phyloP scores from a whole-genome alignment of 1,140 invertebrate species.

The Cepaea nemoralis region DNA sequence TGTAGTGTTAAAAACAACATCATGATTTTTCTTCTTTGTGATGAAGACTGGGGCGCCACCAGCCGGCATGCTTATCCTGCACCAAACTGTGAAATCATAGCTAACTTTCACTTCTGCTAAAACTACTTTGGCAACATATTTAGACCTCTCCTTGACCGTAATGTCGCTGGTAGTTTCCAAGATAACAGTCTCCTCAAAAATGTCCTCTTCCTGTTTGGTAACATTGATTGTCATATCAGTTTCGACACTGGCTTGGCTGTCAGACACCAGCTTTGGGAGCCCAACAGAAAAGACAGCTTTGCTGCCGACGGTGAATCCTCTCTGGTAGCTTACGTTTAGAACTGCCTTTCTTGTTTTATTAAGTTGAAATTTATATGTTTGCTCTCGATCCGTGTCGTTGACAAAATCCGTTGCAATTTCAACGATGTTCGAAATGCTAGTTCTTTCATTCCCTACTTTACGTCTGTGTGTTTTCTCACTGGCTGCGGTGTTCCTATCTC shows the following conservation, averaged over 20 bases:
- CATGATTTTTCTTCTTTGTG: neutral
- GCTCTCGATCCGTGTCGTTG: slow-evolving; percentile 42
- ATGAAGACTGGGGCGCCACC: slow-evolving; percentile 38
- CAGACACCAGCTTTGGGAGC: slow-evolving; percentile 8
- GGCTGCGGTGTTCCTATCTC: neutral
- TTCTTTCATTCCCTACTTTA: neutral
- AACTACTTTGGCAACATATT: slow-evolving; percentile 43
- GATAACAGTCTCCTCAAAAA: slow-evolving; percentile 45
- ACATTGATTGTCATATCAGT: slow-evolving; percentile 1
- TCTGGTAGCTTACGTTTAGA: slow-evolving; percentile 43
- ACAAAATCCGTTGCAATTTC: slow-evolving; percentile 43
- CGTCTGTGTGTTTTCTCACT: neutral
- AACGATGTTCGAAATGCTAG: slow-evolving; percentile 9
- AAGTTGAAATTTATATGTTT: slow-evolving; percentile 49
- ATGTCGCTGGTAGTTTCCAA: slow-evolving; percentile 49
- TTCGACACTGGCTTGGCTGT: neutral
- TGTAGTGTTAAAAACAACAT: neutral
- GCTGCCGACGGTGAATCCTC: slow-evolving; percentile 45
- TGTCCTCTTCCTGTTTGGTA: slow-evolving; percentile 43
- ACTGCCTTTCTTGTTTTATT: slow-evolving; percentile 43
- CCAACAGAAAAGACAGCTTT: slow-evolving; percentile 40
- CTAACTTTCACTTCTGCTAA: slow-evolving; percentile 37
- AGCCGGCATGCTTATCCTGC: slow-evolving; percentile 41
- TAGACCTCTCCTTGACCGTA: slow-evolving; percentile 30
- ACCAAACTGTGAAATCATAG: slow-evolving; percentile 42